Evolutionary conservation across 1,140 invertebrate genomes (phyloP), one percentile per base, ranked within the genome.

Genomic region (Macrobrachium rosenbergii): DNA sequence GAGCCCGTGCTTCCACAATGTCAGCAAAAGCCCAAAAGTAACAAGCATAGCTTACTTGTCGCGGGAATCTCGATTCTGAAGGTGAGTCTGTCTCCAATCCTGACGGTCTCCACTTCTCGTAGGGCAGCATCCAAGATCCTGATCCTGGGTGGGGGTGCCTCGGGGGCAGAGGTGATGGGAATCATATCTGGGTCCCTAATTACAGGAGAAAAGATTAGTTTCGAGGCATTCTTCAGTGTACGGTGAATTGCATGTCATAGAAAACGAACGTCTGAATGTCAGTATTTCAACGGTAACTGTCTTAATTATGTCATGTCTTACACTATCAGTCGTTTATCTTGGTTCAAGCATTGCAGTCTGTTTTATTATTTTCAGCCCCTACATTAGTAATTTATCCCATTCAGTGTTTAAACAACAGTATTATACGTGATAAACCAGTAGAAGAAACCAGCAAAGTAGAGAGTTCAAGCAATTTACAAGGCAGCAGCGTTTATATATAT

Each of bases 31-130:
- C n/a, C n/a, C n/a, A n/a, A 82, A 64, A 45, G 16, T 11, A 28
- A 75, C 5, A 81, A 52, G 12, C 7, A 10, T 59, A 17, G 23
- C 96, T 95, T 93, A 98, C 97, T 98, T 92, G 97, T 96, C 94
- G 98, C 96, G 3, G 97, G 97, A 90, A 98, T 98, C 93, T 98
- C 97, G 92, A 98, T 98, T 91, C 97, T 95, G 95, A 98, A 98
- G 19, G 97, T 98, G 86, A 98, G 95, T 88, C 96, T 96, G 93
- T 98, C 97, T 91, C 97, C 97, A 91, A 98, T 98, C 87, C 97
- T 94, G 14, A 98, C 97, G 83, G 97, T 98, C 91, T 98, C 96
- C 59, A 98, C 97, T 92, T 98, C 97, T 76, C 96, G 94, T 85
- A 95, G 94, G 86, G 95, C 94, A 76, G 94, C 94, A 91, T 98